Base-by-base conservation (phyloP, 1,140 invertebrate species). In the Nomia melanderi region DNA sequence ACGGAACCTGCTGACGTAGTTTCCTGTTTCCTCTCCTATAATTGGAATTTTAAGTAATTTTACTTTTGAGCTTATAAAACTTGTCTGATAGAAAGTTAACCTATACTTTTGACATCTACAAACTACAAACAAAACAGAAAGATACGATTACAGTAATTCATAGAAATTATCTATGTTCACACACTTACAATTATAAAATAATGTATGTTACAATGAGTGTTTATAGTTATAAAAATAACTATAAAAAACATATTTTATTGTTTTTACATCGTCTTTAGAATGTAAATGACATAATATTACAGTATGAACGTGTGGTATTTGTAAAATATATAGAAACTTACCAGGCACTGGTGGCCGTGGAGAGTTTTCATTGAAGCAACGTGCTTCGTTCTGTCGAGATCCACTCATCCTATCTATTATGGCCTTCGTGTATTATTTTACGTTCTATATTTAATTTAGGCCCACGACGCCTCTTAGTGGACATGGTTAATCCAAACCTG, bases 331-430 rank as follows among this genome's bases (percentile, higher is more conserved):
- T 80, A 33, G 41, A 65, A 65, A 79, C 79, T 89, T 88, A 92
- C 92, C 92, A 88, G 92, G 92, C 83, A 93, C 92, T 73, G 93
- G 93, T 80, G 93, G 93, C 87, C 93, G 90, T 71, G 93, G 93
- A 88, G 92, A 92, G 85, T 93, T 93, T 84, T 93, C 91, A 89
- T 93, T 92, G 91, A 93, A 93, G 87, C 90, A 90, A 82, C 91
- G 90, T 79, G 87, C 88, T 91, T 92, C 90, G 82, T 86, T 90
- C 77, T 90, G 91, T 87, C 86, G 89, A 91, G 88, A 86, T 89
- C 88, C 88, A 86, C 89, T 92, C 91, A 92, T 92, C 88, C 91
- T 92, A 92, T 92, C 91, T 92, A 84, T 91, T 89, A 87, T 89
- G 88, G 84, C 87, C 91, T 76, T 89, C 88, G 83, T 87, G 86